Base-by-base conservation (phyloP, 2,888 invertebrate genomes). In the Polydrusus pterygomalis region DNA sequence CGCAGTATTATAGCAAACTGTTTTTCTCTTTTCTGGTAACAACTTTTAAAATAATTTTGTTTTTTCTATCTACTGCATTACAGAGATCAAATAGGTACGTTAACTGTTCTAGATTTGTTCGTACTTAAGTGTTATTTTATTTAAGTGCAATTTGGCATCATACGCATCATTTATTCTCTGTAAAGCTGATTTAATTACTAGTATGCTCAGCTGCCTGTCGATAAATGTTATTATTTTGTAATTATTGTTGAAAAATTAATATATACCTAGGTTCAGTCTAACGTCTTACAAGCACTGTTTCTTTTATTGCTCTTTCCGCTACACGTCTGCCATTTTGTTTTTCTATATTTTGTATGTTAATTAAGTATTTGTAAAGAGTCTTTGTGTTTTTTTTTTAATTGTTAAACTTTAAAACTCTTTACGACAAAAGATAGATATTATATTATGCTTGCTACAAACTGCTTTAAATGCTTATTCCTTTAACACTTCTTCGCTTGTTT, bases 51-150 rank as follows among this genome's bases (percentile, higher is more conserved):
- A 83, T 82, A 85, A 82, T 83, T 80, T 77, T 84, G 79, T 86
- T 82, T 85, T 85, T 85, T 84, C 83, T 84, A 83, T 86, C 85
- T 87, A 85, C 84, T 85, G 86, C 85, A 85, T 86, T 85, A 86
- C 88, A 88, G 88, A 87, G 87, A 87, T 84, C 85, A 82, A 83
- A 87, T 88, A 87, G 88, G 87, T 88, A 88, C 84, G 87, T 88
- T 86, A 86, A 69, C 47, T 74, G 71, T 77, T 86, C 81, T 77
- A 74, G 80, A 79, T 77, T 68, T 75, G 45, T 67, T 71, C 65
- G 70, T 79, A 72, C 69, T 74, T 71, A 67, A 68, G 69, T 76
- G 78, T 75, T 79, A 77, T 68, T 73, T 74, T 64, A 70, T 68
- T 75, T 54, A 67, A 56, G 34, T 60, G 60, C 62, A 65, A 49